These are phyloP conservation scores for Drosophila subpulchrella DNA, from an alignment of 1,140 invertebrate genomes.

Conservation along the genomic window DNA sequence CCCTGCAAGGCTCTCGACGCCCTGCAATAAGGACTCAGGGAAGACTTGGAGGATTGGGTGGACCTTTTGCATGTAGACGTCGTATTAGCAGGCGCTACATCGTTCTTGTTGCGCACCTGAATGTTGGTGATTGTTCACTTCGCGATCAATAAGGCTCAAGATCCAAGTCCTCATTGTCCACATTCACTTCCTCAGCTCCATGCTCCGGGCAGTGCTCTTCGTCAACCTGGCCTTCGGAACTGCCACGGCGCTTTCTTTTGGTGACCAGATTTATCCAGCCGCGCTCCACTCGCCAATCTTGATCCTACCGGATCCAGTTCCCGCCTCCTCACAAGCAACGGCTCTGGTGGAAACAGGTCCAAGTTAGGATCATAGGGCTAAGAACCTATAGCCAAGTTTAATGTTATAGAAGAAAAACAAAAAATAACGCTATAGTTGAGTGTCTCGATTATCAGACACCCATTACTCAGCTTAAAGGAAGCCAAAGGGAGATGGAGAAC, in stretches of 20 bases:
- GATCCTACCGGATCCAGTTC: slow-evolving; percentile 73
- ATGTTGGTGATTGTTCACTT: slow-evolving; percentile 74
- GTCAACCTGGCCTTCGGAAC: not conserved
- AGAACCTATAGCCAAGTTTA: slow-evolving; percentile 11
- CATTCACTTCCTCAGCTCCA: not conserved
- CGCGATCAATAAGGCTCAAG: slow-evolving; percentile 57
- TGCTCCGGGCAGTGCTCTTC: not conserved
- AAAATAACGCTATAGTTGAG: too few species aligned
- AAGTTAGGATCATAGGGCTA: slow-evolving; percentile 72
- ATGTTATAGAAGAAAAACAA: too few species aligned
- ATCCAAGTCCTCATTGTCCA: slow-evolving; percentile 14
- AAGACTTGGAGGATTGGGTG: slow-evolving; percentile 77
- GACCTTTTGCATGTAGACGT: slow-evolving; percentile 66
- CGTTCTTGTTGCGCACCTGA: slow-evolving; percentile 72
- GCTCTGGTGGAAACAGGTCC: slow-evolving; percentile 62
- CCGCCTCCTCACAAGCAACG: slow-evolving; percentile 23
- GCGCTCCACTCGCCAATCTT: slow-evolving; percentile 74
- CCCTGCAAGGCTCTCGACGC: slow-evolving; percentile 67
- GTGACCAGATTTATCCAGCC: slow-evolving; percentile 79
- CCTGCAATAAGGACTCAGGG: slow-evolving; percentile 61
- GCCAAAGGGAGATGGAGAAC: too few species aligned
- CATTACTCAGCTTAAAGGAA: too few species aligned
- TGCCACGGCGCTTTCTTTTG: not conserved
- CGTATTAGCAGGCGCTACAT: slow-evolving; percentile 82
- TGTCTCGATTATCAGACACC: too few species aligned